These are phyloP conservation scores for Coturnix japonica DNA, from an alignment of 2,113 vertebrate genomes.

Conservation along the genomic window DNA sequence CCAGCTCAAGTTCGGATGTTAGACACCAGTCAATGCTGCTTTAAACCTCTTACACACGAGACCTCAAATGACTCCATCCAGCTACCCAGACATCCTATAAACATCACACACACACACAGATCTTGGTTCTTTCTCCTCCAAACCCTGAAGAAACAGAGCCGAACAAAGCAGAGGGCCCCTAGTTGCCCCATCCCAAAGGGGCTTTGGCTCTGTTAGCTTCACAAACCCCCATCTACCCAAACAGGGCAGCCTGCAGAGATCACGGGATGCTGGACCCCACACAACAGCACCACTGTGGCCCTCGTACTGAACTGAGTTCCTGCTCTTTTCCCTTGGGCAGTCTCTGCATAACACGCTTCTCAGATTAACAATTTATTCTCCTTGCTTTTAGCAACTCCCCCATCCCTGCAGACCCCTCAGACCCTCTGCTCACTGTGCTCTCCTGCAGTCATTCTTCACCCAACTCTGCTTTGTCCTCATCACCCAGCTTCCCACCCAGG, in stretches of 20 bases:
- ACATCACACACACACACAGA: not conserved
- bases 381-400: slow-evolving; percentile 4
- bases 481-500: not conserved
- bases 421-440: not conserved
- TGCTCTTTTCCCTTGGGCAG: slow-evolving; percentile 17
- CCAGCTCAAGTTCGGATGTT: not conserved
- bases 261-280: slow-evolving; percentile 20
- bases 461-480: not conserved
- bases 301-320: slow-evolving; percentile 42
- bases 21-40: not conserved
- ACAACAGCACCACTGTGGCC: not conserved
- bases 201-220: not conserved
- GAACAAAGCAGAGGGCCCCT: slow-evolving; percentile 25
- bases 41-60: not conserved
- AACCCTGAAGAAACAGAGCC: not conserved
- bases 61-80: slow-evolving; percentile 32
- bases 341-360: slow-evolving; percentile 16
- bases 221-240: slow-evolving; percentile 13
- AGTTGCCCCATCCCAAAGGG: not conserved
- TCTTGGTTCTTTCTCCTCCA: not conserved
- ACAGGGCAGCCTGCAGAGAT: slow-evolving; percentile 27
- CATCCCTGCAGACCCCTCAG: not conserved
- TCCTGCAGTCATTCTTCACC: not conserved
- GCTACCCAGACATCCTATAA: not conserved
- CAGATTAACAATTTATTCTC: slow-evolving; percentile 16